Evolutionary conservation across 2,888 invertebrate genomes (phyloP).

Genomic region (Lumbricus terrestris): DNA sequence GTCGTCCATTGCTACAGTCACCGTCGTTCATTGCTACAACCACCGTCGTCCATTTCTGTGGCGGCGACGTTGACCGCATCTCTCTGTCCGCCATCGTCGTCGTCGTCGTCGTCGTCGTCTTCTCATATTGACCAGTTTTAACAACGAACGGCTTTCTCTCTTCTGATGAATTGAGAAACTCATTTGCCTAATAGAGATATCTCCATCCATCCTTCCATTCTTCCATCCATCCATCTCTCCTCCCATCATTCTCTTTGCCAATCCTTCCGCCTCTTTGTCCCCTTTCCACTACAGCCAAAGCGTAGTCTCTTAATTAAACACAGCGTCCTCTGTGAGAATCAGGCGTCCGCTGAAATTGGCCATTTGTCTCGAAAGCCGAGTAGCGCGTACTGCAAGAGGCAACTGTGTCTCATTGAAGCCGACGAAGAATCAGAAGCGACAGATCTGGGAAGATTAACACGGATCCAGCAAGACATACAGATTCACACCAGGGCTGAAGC

Average conservation of each 20-base stretch:
- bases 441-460: no score
- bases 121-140: no score
- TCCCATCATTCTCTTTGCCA: no score
- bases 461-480: no score
- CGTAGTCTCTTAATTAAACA: background rate
- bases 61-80: background rate
- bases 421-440: no score
- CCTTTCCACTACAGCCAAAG: background rate
- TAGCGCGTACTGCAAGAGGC: no score
- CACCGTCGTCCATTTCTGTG: background rate
- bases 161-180: background rate
- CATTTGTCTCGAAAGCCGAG: background rate
- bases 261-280: background rate
- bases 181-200: background rate
- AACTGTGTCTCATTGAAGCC: no score
- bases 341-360: background rate
- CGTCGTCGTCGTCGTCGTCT: no score
- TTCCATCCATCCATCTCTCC: no score
- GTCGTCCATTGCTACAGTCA: no score
- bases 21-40: background rate
- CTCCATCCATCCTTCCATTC: background rate
- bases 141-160: background rate
- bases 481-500: no score
- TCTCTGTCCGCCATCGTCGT: background rate
- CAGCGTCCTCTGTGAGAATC: background rate